These are phyloP conservation scores for Eulemur macaco DNA, from an alignment of 2,113 vertebrate species.

Conservation along the genomic window DNA sequence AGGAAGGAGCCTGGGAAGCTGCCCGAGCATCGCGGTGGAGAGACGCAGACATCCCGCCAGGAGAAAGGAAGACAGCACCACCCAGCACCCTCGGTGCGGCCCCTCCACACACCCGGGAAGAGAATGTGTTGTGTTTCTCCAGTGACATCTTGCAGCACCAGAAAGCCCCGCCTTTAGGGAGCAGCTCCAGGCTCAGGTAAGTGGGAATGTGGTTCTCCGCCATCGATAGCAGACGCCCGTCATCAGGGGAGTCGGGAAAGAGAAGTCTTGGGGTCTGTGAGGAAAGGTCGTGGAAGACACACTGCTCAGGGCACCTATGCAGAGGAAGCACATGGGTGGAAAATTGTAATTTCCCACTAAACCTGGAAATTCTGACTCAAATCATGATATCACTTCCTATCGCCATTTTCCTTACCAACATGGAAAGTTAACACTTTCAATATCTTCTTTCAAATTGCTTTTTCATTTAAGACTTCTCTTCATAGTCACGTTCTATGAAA, in stretches of 20 bases:
- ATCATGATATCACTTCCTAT: not conserved
- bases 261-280: not conserved
- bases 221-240: accelerated
- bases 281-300: too few species aligned
- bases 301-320: not conserved
- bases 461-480: not conserved
- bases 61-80: too few species aligned
- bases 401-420: not conserved
- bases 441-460: not conserved
- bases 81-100: too few species aligned
- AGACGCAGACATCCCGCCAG: not conserved
- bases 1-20: not conserved
- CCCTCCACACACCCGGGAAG: too few species aligned
- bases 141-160: too few species aligned
- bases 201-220: accelerated
- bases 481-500: not conserved
- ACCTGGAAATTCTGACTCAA: not conserved
- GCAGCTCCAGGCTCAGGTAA: not conserved
- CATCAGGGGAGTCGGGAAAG: not conserved
- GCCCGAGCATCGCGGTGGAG: not conserved
- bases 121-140: not conserved
- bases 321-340: not conserved
- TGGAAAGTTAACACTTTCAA: not conserved
- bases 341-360: not conserved
- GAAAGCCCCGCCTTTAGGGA: not conserved